Percentiles rank a stretch among this genome's conserved stretches.
Evolutionary conservation across 2,797 vertebrate genomes (phyloP).

Genomic region (Scolopax bukidnonensis): DNA sequence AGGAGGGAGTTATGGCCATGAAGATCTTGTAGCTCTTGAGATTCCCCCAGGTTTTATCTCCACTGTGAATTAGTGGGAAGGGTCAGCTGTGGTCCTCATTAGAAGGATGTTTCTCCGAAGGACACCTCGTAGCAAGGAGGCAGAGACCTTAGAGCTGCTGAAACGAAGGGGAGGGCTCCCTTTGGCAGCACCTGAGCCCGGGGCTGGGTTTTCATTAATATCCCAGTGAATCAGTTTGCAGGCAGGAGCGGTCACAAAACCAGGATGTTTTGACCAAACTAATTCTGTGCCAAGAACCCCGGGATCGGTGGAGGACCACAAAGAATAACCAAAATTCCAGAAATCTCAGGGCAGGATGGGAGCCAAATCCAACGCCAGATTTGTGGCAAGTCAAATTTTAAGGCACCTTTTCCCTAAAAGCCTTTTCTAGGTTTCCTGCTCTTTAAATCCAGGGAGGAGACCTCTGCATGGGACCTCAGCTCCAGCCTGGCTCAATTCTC

Average conservation of each 20-base stretch:
- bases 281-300: neutral
- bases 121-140: neutral
- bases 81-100: neutral
- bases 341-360: neutral
- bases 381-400: neutral
- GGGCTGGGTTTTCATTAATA: neutral
- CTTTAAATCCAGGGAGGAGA: neutral
- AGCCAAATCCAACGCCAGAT: neutral
- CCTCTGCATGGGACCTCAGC: neutral
- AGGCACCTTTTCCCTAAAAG: neutral
- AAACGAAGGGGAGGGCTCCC: neutral
- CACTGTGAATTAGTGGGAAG: neutral
- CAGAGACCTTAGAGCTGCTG: neutral
- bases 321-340: neutral
- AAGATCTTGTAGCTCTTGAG: neutral
- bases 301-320: accelerated
- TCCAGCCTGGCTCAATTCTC: neutral
- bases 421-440: neutral
- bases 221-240: neutral
- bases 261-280: neutral
- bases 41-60: neutral
- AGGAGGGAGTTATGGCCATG: accelerated
- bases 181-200: accelerated
- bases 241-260: neutral
- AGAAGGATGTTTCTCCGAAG: neutral